phyloP scores from a whole-genome alignment of 2,888 invertebrate genomes.

The Pecten maximus region DNA sequence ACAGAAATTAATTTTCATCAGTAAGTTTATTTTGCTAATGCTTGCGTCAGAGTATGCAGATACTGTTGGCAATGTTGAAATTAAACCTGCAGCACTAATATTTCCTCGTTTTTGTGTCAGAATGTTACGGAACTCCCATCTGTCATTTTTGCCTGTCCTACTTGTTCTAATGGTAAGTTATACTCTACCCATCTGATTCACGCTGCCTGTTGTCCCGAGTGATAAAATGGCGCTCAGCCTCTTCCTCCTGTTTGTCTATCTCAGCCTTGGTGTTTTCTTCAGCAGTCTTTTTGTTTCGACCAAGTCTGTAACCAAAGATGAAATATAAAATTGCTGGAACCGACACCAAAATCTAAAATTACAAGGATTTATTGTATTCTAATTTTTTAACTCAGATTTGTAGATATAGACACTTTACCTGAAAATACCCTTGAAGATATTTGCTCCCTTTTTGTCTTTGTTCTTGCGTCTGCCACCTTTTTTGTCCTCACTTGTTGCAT shows the following conservation, averaged over 20 bases:
- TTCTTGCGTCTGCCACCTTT: slow-evolving; percentile 68
- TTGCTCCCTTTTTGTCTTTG: slow-evolving; percentile 83
- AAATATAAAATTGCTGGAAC: not conserved
- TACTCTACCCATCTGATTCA: not conserved
- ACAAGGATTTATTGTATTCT: not conserved
- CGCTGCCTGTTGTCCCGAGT: not conserved
- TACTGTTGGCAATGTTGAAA: not conserved
- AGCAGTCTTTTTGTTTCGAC: slow-evolving; percentile 61
- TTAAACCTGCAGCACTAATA: slow-evolving; percentile 74
- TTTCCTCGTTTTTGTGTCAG: not conserved
- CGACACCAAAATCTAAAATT: no score
- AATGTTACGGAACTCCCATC: no score
- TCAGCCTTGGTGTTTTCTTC: slow-evolving; percentile 50
- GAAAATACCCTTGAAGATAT: slow-evolving; percentile 88
- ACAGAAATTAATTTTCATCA: no score
- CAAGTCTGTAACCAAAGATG: slow-evolving; percentile 57
- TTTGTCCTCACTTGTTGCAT: slow-evolving; percentile 66
- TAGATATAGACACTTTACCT: slow-evolving; percentile 63
- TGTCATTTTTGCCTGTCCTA: no score
- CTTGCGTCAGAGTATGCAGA: no score
- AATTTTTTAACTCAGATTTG: not conserved
- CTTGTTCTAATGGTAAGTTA: no score
- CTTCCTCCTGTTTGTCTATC: slow-evolving; percentile 23
- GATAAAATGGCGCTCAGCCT: slow-evolving; percentile 22
- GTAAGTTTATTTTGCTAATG: no score